Conservation (phyloP, 92 coral and sea anemone genomes). For the Palythoa grandiflora region DNA sequence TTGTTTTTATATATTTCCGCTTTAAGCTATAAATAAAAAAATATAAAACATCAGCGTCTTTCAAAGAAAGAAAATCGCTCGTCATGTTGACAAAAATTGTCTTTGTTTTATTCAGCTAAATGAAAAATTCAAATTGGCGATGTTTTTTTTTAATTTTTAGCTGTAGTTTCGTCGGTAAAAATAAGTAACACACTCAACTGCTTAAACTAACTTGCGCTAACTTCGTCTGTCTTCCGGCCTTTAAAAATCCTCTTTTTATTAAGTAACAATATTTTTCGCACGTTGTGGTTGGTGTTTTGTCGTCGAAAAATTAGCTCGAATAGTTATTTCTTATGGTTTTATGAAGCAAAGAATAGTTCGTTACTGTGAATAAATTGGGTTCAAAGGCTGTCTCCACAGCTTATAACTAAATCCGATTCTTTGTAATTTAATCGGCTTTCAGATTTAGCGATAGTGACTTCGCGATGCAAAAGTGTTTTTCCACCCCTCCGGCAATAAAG, state of each 20-base stretch:
- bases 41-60: background rate
- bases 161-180: background rate
- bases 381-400: conserved; percentile 4
- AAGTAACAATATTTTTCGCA: background rate
- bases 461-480: background rate
- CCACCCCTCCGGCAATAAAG: background rate
- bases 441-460: conserved; percentile 3
- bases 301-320: conserved; percentile 3
- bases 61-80: background rate
- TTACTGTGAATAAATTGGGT: background rate
- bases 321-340: background rate
- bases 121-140: no score
- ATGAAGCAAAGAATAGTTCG: conserved; percentile 19
- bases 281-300: background rate
- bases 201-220: background rate
- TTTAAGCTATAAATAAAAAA: conserved; percentile 8
- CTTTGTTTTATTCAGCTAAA: background rate
- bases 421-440: conserved; percentile 21
- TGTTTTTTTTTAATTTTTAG: background rate
- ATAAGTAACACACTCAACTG: background rate
- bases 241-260: background rate
- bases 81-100: background rate
- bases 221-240: background rate
- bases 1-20: conserved; percentile 37
- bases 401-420: conserved; percentile 7